Conservation (phyloP, 30 jellyfish, hydroid and myxozoan genomes). For the Aurelia aurita region DNA sequence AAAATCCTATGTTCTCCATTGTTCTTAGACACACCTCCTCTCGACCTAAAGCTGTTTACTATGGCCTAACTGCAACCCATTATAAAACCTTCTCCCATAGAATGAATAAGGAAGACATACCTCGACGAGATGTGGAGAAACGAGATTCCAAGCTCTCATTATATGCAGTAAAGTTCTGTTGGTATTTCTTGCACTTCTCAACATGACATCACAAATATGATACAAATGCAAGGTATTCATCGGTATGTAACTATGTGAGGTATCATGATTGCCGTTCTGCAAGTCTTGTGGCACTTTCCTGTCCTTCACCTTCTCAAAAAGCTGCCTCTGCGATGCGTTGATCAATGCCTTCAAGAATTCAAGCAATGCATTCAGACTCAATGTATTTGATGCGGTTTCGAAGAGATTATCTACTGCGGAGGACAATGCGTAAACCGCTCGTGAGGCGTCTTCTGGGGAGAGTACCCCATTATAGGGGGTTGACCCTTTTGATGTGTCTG, state of each 20-base stretch:
- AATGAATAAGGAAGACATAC: slow-evolving; percentile 21
- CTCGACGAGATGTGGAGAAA: slow-evolving; percentile 93
- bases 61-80: too few species aligned
- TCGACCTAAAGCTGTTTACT: too few species aligned
- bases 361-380: slow-evolving; percentile 76
- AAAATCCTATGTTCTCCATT: too few species aligned
- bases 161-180: slow-evolving; percentile 86
- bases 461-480: slow-evolving; percentile 85
- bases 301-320: slow-evolving; percentile 65
- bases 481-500: slow-evolving; percentile 54
- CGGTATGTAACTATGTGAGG: slow-evolving; percentile 47
- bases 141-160: slow-evolving; percentile 91
- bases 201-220: slow-evolving; percentile 97
- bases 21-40: too few species aligned
- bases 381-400: slow-evolving; percentile 95
- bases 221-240: slow-evolving; percentile 91
- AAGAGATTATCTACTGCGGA: slow-evolving; percentile 96
- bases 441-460: slow-evolving; percentile 95
- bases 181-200: slow-evolving; percentile 90
- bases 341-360: slow-evolving; percentile 79
- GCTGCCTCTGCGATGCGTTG: slow-evolving; percentile 90
- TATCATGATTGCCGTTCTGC: slow-evolving; percentile 34
- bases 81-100: too few species aligned
- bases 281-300: slow-evolving; percentile 16
- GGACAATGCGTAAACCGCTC: slow-evolving; percentile 97